Conservation (phyloP, 2,888 invertebrate genomes). For the Chelonus formosanus region DNA sequence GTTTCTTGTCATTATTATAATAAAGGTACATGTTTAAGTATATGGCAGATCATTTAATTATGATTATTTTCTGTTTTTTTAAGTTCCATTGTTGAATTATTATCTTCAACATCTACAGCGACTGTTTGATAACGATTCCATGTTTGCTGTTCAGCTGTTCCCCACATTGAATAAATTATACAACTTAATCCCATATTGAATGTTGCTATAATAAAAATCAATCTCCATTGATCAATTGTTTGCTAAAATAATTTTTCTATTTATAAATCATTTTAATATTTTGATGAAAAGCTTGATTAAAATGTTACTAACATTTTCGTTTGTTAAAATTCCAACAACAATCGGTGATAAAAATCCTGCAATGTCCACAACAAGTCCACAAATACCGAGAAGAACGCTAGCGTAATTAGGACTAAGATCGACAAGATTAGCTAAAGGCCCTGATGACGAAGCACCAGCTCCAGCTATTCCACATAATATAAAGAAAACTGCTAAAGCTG, state of each 20-base stretch:
- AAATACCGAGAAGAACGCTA: conserved; percentile 70
- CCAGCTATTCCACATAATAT: conserved; percentile 71
- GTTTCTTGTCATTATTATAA: too few relatives aligned
- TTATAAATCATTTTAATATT: background rate
- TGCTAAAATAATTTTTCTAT: conserved; percentile 48
- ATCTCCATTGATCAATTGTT: conserved; percentile 60
- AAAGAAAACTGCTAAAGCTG: conserved; percentile 69
- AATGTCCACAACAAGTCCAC: conserved; percentile 68
- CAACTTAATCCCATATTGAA: conserved; percentile 49
- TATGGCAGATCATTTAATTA: background rate
- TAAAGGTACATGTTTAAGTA: too few relatives aligned
- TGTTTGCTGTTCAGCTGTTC: conserved; percentile 55
- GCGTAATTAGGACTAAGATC: conserved; percentile 74
- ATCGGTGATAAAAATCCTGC: conserved; percentile 72
- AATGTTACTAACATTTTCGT: conserved; percentile 69
- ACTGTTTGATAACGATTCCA: conserved; percentile 50
- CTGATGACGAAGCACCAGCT: conserved; percentile 74
- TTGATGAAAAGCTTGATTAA: background rate
- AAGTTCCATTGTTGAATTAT: conserved; percentile 28
- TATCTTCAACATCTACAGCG: conserved; percentile 28
- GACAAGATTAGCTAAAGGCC: conserved; percentile 73
- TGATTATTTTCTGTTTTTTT: conserved; percentile 34
- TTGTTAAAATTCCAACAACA: conserved; percentile 71
- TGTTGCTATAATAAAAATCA: conserved; percentile 57
- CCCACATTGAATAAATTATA: conserved; percentile 50